These are phyloP conservation scores for Gari tellinella DNA, from an alignment of 2,888 invertebrate genomes.

Conservation along the genomic window DNA sequence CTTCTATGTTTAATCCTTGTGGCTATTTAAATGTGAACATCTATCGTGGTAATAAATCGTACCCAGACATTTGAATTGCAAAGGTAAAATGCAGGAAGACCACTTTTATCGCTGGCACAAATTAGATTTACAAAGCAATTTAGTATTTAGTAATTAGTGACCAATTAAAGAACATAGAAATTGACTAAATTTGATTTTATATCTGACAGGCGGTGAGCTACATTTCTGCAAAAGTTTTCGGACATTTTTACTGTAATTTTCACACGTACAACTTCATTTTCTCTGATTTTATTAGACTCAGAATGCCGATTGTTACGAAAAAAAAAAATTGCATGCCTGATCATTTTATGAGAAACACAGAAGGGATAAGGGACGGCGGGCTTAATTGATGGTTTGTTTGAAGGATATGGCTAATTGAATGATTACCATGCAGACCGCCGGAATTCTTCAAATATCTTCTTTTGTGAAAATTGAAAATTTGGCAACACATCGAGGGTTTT, in stretches of 20 bases:
- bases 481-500: too few relatives aligned
- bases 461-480: too few relatives aligned
- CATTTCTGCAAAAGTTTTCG: constrained; percentile 32
- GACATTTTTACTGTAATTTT: constrained; percentile 60
- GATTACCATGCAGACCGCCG: too few relatives aligned
- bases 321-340: constrained; percentile 32
- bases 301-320: constrained; percentile 51
- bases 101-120: too few relatives aligned
- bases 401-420: too few relatives aligned
- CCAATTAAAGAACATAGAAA: constrained; percentile 50
- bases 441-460: too few relatives aligned
- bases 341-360: constrained; percentile 56
- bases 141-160: constrained; percentile 43
- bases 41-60: too few relatives aligned
- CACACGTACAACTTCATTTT: constrained; percentile 56
- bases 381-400: constrained; percentile 16
- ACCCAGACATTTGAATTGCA: too few relatives aligned
- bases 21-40: too few relatives aligned
- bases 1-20: too few relatives aligned
- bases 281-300: constrained; percentile 45
- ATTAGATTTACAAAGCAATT: constrained; percentile 11
- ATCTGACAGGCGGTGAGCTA: constrained; percentile 41
- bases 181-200: constrained; percentile 62
- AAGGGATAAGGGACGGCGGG: constrained; percentile 40
- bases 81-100: too few relatives aligned